Evolutionary conservation across 64 coral and sea anemone genomes (phyloP), one percentile per base, ranked within the genome.

Genomic region (Dendrophyllia cribrosa): DNA sequence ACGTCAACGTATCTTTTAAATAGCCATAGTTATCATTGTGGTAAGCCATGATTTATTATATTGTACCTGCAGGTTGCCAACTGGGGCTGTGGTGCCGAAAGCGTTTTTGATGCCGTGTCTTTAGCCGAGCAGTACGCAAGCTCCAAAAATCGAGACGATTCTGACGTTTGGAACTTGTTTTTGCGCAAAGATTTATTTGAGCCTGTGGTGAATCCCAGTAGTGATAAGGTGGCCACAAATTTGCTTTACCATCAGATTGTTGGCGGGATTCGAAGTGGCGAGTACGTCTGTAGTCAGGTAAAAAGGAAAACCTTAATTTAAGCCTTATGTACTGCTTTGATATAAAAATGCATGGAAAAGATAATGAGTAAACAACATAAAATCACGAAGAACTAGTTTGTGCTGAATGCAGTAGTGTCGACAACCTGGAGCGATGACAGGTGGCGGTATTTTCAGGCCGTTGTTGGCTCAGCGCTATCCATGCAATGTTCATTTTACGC

Each of bases 151-250:
- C 46, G 71, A 85, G 49, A 67, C 11, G 82, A 61, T 6, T 25
- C 48, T 24, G 14, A 51, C 43, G 82, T 59, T 7, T 95, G 88
- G 74, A 63, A 52, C 25, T 43, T 95, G 12, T 95, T 87, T 75
- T 58, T 95, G 43, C 88, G 93, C 9, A 95, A 95, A 91, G 93
- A 95, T 60, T 43, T 95, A 12, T 95, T 95, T 21, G 66, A 64
- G 4, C 80, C 93, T 0, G 83, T 75, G 5, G 59, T 72, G 17
- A 78, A 91, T 51, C 43, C 88, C 43, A 48, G 53, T 59, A 55
- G 55, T 48, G 89, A 87, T 43, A 89, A 83, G 0, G 88, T 91
- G 63, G 88, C 88, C 24, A 95, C 44, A 49, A 70, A 95, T 47
- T 25, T 95, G 23, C 81, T 95, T 65, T 95, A 95, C 52, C 66